phyloP scores from a whole-genome alignment of 1,140 invertebrate genomes.

The Leptinotarsa undecemlineata region DNA sequence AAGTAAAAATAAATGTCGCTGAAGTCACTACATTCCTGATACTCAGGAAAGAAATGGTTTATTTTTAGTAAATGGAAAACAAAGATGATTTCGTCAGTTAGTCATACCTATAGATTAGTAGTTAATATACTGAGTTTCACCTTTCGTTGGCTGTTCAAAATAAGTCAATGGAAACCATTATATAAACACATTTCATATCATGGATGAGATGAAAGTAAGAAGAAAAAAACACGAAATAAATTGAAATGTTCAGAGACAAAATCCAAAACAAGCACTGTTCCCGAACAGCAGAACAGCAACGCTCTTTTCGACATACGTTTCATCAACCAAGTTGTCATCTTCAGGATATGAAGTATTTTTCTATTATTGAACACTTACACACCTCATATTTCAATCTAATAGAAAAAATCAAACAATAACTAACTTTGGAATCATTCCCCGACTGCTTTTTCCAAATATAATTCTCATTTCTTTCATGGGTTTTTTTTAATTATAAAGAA shows the following conservation, averaged over 20 bases:
- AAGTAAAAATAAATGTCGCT: not conserved
- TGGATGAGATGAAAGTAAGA: slow-evolving; percentile 1
- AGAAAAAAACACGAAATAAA: slow-evolving; percentile 7
- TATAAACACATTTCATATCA: not conserved
- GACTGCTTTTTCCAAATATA: too few relatives aligned
- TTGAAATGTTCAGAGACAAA: not conserved
- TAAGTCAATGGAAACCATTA: not conserved
- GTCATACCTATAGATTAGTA: not conserved
- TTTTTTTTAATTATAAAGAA: too few relatives aligned
- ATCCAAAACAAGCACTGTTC: too few relatives aligned
- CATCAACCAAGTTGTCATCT: too few relatives aligned
- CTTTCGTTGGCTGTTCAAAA: not conserved
- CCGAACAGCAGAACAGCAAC: too few relatives aligned
- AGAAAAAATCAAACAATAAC: too few relatives aligned
- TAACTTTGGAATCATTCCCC: too few relatives aligned
- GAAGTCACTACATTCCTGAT: not conserved
- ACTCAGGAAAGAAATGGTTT: not conserved
- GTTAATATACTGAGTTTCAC: not conserved
- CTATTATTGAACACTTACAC: too few relatives aligned
- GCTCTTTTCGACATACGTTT: too few relatives aligned
- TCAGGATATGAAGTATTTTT: too few relatives aligned
- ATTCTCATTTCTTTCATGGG: too few relatives aligned
- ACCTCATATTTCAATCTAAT: too few relatives aligned
- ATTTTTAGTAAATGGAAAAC: not conserved
- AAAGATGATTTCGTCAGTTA: not conserved